Evolutionary conservation across 2,888 invertebrate species (phyloP).

Genomic region (Torymus auratus): DNA sequence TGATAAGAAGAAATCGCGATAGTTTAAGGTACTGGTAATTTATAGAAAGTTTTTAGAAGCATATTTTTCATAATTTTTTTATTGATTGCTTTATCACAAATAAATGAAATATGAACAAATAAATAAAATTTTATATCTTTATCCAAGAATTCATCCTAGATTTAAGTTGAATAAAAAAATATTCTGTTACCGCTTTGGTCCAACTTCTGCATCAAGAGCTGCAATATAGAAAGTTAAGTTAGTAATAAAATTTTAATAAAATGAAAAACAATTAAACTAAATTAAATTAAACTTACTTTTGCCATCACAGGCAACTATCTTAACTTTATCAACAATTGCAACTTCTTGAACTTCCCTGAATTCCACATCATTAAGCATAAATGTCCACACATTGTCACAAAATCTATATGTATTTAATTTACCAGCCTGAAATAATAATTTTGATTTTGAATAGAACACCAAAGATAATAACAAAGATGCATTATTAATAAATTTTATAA

Average conservation of each 20-base stretch:
- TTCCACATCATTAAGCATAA: constrained; percentile 98
- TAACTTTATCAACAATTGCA: constrained; percentile 94
- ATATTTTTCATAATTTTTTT: constrained; percentile 52
- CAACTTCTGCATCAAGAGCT: constrained; percentile 72
- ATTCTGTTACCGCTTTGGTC: constrained; percentile 71
- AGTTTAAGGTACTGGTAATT: constrained; percentile 14
- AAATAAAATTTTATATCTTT: constrained; percentile 43
- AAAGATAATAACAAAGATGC: constrained; percentile 8
- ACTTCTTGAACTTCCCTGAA: constrained; percentile 96
- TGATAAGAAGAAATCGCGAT: constrained; percentile 59
- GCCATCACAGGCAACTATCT: constrained; percentile 98
- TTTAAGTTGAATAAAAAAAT: constrained; percentile 24
- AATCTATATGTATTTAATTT: constrained; percentile 93
- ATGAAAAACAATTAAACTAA: constrained; percentile 17
- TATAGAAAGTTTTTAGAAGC: constrained; percentile 29
- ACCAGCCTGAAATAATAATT: constrained; percentile 78
- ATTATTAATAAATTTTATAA: not conserved
- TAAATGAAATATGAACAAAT: constrained; percentile 56
- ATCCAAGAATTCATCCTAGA: constrained; percentile 48
- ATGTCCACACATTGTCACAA: constrained; percentile 99
- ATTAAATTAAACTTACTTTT: constrained; percentile 84
- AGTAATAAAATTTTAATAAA: constrained; percentile 34
- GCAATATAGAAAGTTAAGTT: constrained; percentile 56
- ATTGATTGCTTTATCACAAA: constrained; percentile 56
- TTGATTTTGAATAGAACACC: not conserved